A percentile compares a stretch with the other conserved stretches of the same genome.
phyloP scores from a whole-genome alignment of 2,113 vertebrate genomes.

The Ancistrus triradiatus region DNA sequence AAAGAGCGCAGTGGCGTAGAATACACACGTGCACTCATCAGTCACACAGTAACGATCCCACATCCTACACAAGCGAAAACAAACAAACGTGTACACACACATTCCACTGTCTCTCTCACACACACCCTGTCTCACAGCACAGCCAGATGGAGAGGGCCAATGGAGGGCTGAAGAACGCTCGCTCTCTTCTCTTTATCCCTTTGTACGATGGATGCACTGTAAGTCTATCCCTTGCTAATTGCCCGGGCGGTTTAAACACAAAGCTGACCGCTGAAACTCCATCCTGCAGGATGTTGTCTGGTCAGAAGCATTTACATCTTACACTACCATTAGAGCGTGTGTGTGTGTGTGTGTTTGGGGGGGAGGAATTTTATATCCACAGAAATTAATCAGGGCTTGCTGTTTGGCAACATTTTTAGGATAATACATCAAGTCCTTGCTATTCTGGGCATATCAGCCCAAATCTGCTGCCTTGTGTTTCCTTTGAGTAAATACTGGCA shows the following conservation, averaged over 20 bases:
- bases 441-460: slow-evolving; percentile 1
- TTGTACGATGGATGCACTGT: slow-evolving; percentile 62
- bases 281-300: slow-evolving; percentile 44
- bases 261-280: slow-evolving; percentile 66
- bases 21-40: not conserved
- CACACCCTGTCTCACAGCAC: slow-evolving; percentile 55
- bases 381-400: not conserved
- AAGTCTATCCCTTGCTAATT: slow-evolving; percentile 72
- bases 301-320: slow-evolving; percentile 31
- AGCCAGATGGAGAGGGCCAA: slow-evolving; percentile 66
- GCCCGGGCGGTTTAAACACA: slow-evolving; percentile 64
- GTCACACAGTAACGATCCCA: slow-evolving; percentile 7
- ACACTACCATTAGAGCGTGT: slow-evolving; percentile 27
- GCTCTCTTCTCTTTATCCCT: slow-evolving; percentile 34
- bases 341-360: slow-evolving; percentile 2
- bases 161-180: slow-evolving; percentile 45
- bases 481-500: not conserved
- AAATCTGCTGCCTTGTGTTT: not conserved
- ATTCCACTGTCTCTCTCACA: slow-evolving; percentile 25
- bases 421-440: slow-evolving; percentile 10
- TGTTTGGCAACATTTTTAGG: slow-evolving; percentile 15
- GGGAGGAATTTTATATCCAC: slow-evolving; percentile 11
- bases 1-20: not conserved
- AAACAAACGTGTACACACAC: not conserved
- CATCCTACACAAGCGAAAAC: slow-evolving; percentile 14